Evolutionary conservation across 2,888 invertebrate species (phyloP).

Genomic region (Drosophila bunnanda): DNA sequence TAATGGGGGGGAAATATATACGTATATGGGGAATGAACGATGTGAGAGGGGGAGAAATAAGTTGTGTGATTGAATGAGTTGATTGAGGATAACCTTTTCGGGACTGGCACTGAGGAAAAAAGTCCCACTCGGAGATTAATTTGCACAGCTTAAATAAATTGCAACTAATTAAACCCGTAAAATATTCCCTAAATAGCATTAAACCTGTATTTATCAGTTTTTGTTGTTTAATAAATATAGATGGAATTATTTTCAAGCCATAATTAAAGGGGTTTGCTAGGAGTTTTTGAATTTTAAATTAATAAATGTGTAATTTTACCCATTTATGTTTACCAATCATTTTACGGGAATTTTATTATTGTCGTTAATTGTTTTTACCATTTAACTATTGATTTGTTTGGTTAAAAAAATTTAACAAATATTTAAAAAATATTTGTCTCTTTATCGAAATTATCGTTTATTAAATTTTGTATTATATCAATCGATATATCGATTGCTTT

Average conservation of each 20-base stretch:
- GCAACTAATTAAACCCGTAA: background rate
- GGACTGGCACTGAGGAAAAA: background rate
- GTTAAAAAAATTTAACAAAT: too few relatives aligned
- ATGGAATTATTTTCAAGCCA: background rate
- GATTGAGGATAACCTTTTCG: conserved; percentile 8
- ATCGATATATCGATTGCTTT: too few relatives aligned
- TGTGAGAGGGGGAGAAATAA: conserved; percentile 4
- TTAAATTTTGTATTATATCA: too few relatives aligned
- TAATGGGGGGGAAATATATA: background rate
- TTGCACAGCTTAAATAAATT: background rate
- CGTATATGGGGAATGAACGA: conserved; percentile 10
- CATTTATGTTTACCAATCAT: background rate
- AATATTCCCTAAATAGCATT: background rate
- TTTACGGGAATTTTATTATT: too few relatives aligned
- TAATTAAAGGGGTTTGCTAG: background rate
- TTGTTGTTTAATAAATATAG: background rate
- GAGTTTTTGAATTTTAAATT: background rate
- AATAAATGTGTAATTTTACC: background rate
- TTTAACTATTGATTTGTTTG: too few relatives aligned
- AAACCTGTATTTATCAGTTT: background rate
- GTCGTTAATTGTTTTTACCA: too few relatives aligned
- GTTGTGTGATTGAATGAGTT: conserved; percentile 1
- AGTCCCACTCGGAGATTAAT: background rate
- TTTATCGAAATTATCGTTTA: too few relatives aligned
- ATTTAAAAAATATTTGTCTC: too few relatives aligned